Conservation (phyloP, 1,140 invertebrate genomes). For the Sitophilus oryzae region DNA sequence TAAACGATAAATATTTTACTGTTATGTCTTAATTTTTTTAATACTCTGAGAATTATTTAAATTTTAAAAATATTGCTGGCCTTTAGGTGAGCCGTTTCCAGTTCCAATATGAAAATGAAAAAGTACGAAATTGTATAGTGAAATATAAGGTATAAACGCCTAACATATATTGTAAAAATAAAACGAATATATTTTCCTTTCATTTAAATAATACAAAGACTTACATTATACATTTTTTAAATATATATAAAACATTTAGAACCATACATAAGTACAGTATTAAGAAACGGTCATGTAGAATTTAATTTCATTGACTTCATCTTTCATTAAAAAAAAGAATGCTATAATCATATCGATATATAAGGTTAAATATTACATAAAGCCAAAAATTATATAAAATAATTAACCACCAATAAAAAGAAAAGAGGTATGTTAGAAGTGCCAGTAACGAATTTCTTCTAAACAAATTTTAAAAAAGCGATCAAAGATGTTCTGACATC, state of each 20-base stretch:
- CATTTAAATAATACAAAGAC: background rate
- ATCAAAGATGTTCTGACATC: too few relatives aligned
- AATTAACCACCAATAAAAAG: too few relatives aligned
- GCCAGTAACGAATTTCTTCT: too few relatives aligned
- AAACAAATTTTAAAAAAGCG: too few relatives aligned
- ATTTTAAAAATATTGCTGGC: slow-evolving; percentile 2
- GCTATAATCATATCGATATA: slow-evolving; percentile 2
- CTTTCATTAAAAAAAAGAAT: background rate
- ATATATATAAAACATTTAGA: slow-evolving; percentile 1
- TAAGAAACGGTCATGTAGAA: background rate
- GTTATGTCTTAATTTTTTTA: too few relatives aligned
- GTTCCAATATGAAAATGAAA: background rate
- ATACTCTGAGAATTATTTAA: too few relatives aligned
- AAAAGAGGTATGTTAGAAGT: too few relatives aligned
- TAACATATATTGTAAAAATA: slow-evolving; percentile 2
- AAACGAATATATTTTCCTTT: background rate
- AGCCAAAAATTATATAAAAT: too few relatives aligned
- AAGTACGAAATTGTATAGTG: background rate
- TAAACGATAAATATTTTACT: too few relatives aligned
- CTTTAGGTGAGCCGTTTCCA: background rate
- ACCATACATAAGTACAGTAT: slow-evolving; percentile 6
- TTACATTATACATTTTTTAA: background rate
- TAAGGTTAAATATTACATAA: too few relatives aligned
- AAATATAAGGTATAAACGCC: background rate
- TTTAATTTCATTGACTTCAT: background rate